phyloP scores from a whole-genome alignment of 1,140 invertebrate genomes.

The Drosophila kurseongensis region DNA sequence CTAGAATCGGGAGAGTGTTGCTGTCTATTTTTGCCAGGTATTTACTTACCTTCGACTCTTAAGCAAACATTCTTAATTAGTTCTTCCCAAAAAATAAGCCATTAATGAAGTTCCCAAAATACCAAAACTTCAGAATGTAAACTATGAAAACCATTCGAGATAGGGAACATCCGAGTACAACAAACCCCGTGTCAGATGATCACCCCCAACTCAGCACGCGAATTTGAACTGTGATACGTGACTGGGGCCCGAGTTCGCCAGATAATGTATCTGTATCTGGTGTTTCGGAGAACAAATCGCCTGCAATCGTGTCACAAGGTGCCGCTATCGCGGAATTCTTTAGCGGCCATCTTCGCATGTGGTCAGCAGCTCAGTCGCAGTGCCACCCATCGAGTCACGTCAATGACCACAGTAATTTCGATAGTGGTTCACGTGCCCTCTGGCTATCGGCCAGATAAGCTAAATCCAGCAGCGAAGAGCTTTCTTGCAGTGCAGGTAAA shows the following conservation, averaged over 20 bases:
- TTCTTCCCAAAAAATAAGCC: too few relatives aligned
- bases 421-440: conserved; percentile 46
- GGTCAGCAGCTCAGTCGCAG: conserved; percentile 19
- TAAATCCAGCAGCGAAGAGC: conserved; percentile 56
- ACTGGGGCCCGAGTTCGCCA: conserved; percentile 9
- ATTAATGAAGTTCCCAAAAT: too few relatives aligned
- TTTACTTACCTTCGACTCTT: too few relatives aligned
- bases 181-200: conserved; percentile 4
- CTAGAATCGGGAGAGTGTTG: too few relatives aligned
- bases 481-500: conserved; percentile 45
- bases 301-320: conserved; percentile 52
- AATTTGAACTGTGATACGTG: conserved; percentile 27
- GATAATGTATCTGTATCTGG: conserved; percentile 36
- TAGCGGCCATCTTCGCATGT: conserved; percentile 20
- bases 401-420: conserved; percentile 27
- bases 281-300: conserved; percentile 32
- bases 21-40: too few relatives aligned
- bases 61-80: too few relatives aligned
- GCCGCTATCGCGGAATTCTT: conserved; percentile 42
- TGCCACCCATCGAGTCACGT: conserved; percentile 35
- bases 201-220: conserved; percentile 1
- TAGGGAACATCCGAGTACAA: not conserved
- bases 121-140: not conserved
- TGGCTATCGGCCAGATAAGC: conserved; percentile 40
- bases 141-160: not conserved